Percentiles rank a stretch among this genome's conserved stretches.
phyloP scores from a whole-genome alignment of 2,888 invertebrate genomes.

The Zaprionus lineosus region DNA sequence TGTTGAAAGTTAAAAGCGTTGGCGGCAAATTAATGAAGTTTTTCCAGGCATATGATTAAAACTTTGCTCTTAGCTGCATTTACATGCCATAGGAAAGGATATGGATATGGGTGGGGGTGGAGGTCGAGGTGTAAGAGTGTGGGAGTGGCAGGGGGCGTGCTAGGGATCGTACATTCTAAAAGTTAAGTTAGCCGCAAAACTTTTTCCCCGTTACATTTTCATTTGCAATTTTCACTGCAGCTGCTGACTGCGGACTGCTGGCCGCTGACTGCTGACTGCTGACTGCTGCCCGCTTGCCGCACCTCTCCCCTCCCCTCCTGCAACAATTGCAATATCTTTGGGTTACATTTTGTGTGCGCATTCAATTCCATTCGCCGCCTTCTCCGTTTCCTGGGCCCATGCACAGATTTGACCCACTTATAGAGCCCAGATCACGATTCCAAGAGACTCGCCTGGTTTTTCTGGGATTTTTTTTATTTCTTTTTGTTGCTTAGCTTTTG shows the following conservation, averaged over 20 bases:
- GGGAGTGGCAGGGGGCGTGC: too few relatives aligned
- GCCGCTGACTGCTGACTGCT: neutral
- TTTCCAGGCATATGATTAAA: constrained; percentile 65
- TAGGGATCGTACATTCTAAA: constrained; percentile 41
- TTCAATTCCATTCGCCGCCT: constrained; percentile 36
- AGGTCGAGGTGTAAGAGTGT: too few relatives aligned
- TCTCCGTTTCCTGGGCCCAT: constrained; percentile 33
- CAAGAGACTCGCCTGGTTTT: constrained; percentile 5
- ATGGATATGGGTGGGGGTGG: too few relatives aligned
- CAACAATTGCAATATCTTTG: constrained; percentile 36
- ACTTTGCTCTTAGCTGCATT: constrained; percentile 60
- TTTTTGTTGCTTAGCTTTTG: constrained; percentile 22
- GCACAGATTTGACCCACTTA: constrained; percentile 67
- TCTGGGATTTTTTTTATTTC: constrained; percentile 11
- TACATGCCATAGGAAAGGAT: constrained; percentile 27
- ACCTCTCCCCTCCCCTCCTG: too few relatives aligned
- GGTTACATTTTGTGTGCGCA: constrained; percentile 41
- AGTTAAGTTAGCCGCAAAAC: constrained; percentile 39
- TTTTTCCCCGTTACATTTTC: constrained; percentile 29
- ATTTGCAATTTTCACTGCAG: constrained; percentile 24
- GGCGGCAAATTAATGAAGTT: constrained; percentile 67
- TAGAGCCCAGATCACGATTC: constrained; percentile 59
- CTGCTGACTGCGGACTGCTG: neutral
- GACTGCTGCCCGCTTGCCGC: too few relatives aligned
- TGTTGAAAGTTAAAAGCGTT: constrained; percentile 48